Evolutionary conservation across 2,113 vertebrate species (phyloP).

Genomic region (Eudorcas thomsonii): DNA sequence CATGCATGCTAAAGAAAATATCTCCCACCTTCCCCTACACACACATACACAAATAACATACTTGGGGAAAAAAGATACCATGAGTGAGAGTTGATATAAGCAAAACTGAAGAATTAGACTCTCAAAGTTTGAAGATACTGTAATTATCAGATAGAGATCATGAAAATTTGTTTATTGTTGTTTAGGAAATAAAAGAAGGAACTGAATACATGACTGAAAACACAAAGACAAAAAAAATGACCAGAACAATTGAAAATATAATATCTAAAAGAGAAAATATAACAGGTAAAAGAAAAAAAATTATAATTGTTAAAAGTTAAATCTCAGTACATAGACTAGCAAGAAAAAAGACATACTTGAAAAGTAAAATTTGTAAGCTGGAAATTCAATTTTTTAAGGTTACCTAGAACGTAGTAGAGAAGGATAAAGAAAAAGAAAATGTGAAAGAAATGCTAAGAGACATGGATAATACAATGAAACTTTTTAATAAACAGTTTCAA

Average conservation of each 20-base stretch:
- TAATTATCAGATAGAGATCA: not conserved
- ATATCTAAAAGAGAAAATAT: not conserved
- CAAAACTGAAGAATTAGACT: not conserved
- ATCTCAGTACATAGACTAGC: not conserved
- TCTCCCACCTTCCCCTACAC: no score
- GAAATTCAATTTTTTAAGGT: not conserved
- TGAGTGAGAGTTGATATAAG: not conserved
- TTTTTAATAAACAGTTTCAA: not conserved
- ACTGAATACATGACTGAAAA: not conserved
- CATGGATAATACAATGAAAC: not conserved
- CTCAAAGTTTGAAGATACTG: not conserved
- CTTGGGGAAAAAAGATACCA: not conserved
- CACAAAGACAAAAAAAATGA: not conserved
- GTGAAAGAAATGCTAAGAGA: not conserved
- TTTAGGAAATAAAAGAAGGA: not conserved
- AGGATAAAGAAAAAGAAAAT: not conserved
- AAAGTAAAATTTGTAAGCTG: not conserved
- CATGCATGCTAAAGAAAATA: not conserved
- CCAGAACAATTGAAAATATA: not conserved
- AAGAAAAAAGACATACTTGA: not conserved
- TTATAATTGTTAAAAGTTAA: not conserved
- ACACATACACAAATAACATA: not conserved
- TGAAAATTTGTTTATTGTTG: not conserved
- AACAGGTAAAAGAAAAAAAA: not conserved
- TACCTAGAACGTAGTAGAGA: not conserved